A percentile compares a stretch with the other conserved stretches of the same genome.
These are phyloP conservation scores for Eospalax fontanierii DNA, from an alignment of 2,797 vertebrate species.

Conservation along the genomic window DNA sequence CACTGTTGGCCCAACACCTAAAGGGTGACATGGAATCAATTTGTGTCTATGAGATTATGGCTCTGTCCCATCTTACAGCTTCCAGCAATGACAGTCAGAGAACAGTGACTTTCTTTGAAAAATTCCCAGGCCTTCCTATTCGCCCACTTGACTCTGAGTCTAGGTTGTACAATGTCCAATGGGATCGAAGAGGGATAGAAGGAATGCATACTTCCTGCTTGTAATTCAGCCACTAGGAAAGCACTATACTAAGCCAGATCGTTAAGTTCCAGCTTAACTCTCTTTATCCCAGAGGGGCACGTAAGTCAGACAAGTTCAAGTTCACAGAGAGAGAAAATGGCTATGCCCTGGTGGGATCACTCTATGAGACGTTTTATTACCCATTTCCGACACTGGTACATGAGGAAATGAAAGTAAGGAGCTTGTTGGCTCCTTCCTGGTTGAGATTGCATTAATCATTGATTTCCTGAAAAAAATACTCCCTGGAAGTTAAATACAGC, in stretches of 20 bases:
- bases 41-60: neutral
- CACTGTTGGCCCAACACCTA: accelerated
- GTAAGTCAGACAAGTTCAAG: neutral
- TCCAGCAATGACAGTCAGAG: neutral
- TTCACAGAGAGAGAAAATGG: neutral
- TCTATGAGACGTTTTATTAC: slow-evolving; percentile 2
- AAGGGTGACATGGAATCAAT: neutral
- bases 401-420: slow-evolving; percentile 55
- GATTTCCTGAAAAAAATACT: slow-evolving; percentile 52
- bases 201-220: neutral
- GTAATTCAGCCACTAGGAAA: neutral
- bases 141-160: neutral
- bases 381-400: slow-evolving; percentile 9
- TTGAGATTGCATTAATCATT: neutral
- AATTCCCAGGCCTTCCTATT: neutral
- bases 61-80: neutral
- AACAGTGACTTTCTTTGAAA: neutral
- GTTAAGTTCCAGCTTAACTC: neutral
- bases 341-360: neutral
- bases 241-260: neutral
- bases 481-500: neutral
- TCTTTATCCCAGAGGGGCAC: neutral
- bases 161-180: neutral
- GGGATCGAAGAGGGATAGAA: neutral
- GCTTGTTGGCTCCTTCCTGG: slow-evolving; percentile 57